phyloP scores from a whole-genome alignment of 2,113 vertebrate genomes.

The Orycteropus afer region DNA sequence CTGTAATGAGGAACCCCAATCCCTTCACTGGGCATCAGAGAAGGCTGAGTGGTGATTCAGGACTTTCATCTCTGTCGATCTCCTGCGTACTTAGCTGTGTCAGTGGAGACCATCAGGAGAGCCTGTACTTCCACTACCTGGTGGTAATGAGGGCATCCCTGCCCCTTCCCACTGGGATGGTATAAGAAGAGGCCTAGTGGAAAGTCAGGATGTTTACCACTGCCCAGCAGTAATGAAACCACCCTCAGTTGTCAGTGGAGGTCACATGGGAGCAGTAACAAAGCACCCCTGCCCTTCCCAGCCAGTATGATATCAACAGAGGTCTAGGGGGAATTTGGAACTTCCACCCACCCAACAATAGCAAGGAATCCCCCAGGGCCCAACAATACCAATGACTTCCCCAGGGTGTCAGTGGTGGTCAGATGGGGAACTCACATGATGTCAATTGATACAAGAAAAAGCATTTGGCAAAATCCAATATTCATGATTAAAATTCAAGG shows the following conservation, averaged over 20 bases:
- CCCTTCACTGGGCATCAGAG: too few species aligned
- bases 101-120: not conserved
- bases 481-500: not conserved
- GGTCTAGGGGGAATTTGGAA: not conserved
- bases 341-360: not conserved
- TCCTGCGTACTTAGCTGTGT: not conserved
- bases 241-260: not conserved
- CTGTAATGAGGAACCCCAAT: not conserved
- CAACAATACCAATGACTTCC: too few species aligned
- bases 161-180: not conserved
- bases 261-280: not conserved
- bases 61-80: not conserved
- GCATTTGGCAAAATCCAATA: not conserved
- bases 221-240: not conserved
- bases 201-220: not conserved
- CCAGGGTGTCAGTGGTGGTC: too few species aligned
- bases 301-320: not conserved
- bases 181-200: not conserved
- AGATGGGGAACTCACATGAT: not conserved
- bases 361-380: not conserved
- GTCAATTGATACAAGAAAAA: not conserved
- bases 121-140: not conserved
- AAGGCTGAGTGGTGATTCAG: not conserved
- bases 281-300: too few species aligned
- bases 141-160: not conserved